phyloP scores from a whole-genome alignment of 92 coral and sea anemone genomes.

The Anthopleura xanthogrammica region DNA sequence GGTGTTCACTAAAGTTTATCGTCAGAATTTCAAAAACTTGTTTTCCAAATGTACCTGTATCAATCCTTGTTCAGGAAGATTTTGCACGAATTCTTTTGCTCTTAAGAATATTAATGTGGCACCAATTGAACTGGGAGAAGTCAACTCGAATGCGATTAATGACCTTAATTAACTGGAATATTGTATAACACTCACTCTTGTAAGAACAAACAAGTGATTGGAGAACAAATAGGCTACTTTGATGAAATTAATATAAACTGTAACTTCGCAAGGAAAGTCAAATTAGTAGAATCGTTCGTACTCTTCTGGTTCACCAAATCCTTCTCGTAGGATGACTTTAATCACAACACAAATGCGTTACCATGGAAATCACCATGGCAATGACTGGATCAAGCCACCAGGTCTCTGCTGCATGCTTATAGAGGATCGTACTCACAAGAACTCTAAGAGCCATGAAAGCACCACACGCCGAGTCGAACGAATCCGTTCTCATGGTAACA shows the following conservation, averaged over 20 bases:
- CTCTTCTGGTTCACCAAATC: slow-evolving; percentile 71
- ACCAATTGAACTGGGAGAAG: neutral
- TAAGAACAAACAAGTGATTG: too few relatives aligned
- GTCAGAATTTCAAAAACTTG: slow-evolving; percentile 10
- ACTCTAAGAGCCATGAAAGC: slow-evolving; percentile 84
- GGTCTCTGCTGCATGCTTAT: slow-evolving; percentile 65
- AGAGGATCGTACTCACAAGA: slow-evolving; percentile 65
- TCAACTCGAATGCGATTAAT: neutral
- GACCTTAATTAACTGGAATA: neutral
- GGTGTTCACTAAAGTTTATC: slow-evolving; percentile 11
- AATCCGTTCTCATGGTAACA: slow-evolving; percentile 78
- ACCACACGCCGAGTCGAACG: slow-evolving; percentile 86
- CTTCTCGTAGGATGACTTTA: slow-evolving; percentile 52
- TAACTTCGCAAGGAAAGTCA: neutral
- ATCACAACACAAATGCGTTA: slow-evolving; percentile 63
- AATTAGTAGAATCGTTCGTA: slow-evolving; percentile 52
- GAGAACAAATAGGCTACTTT: too few relatives aligned
- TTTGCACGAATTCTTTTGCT: too few relatives aligned
- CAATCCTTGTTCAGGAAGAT: neutral
- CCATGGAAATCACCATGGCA: slow-evolving; percentile 72
- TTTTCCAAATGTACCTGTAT: neutral
- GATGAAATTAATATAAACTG: neutral
- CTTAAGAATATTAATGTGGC: neutral
- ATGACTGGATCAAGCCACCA: slow-evolving; percentile 88
- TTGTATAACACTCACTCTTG: too few relatives aligned